Base-by-base conservation (phyloP, 2,888 invertebrate species). In the Agrochola circellaris region DNA sequence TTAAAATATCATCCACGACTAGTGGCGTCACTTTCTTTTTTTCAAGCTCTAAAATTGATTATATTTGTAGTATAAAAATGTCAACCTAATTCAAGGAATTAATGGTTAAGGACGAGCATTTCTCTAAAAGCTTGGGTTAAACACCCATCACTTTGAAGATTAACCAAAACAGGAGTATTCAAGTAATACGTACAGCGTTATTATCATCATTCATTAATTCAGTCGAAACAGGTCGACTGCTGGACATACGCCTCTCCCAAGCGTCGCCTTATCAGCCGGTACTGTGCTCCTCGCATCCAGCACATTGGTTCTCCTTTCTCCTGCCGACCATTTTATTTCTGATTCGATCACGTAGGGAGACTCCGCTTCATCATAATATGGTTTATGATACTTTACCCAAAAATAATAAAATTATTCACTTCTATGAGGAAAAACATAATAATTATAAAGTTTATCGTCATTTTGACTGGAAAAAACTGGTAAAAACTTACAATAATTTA, bases 31-130 rank as follows among this genome's bases (percentile, higher is more conserved):
- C 60, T 34, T 73, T 26, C 23, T 61, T 76, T 56, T 61, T 86
- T 45, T 76, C 67, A 8, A 82, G 34, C 7, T 60, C 82, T 82
- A 26, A 64, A 82, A 85, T 72, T 17, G 4, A 54, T 54, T 30
- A 56, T 8, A 0, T n/a, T 17, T 61, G 3, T 23, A 15, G 6
- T 34, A 38, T 7, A 38, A 38, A 78, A 17, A 13, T 45, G 5
- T 11, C 7, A 20, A 20, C 48, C 13, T 5, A 45, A 26, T 7
- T n/a, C 9, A 66, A 26, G 13, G 13, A 45, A 45, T 42, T 0
- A 65, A 20, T 65, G 13, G 2, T 23, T 15, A 60, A 20, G 30
- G 60, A 60, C 60, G 60, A 4, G 9, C 9, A 30, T 30, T 17
- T 30, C 26, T 60, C 30, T 30, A 48, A 30, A 51, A 45, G 2